Base-by-base conservation (phyloP, 2,113 vertebrate genomes). In the Megalops atlanticus region DNA sequence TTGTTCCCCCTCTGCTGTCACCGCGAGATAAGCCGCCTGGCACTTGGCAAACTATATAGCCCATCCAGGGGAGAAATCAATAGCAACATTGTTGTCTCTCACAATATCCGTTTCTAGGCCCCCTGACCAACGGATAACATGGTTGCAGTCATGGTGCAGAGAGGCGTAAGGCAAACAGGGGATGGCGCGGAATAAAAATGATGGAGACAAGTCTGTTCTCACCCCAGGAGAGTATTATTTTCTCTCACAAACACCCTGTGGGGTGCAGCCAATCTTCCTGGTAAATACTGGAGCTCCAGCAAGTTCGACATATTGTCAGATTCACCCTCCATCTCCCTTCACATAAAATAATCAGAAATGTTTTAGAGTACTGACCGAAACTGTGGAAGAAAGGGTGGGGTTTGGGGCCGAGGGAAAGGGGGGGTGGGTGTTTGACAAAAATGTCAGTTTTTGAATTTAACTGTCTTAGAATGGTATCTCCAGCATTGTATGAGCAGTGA, bases 21-120 rank as follows among this genome's bases (percentile, higher is more conserved):
- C 41, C 38, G 33, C 10, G 80, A 76, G 39, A 81, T 68, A 81
- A 36, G 49, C 54, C 31, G 80, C 49, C 80, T 68, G 73, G 40
- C 74, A 76, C 73, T 76, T 75, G 58, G 74, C 38, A 21, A 81
- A 76, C 39, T 41, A 73, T 76, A 43, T 58, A 70, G 52, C 54
- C 74, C 74, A 33, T 69, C 40, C 38, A 76, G 80, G 64, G 80
- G 39, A 75, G 31, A 70, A 81, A 81, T 81, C 58, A 69, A 81
- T 69, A 70, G 54, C 43, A 81, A 76, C 21, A 14, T 70, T 11
- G 4, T 36, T 76, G 58, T 77, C 80, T 76, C 64, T 70, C 58
- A 77, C 74, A 76, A 81, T 81, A 81, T 81, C 47, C 71, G 43
- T 81, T 69, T 69, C 52, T 58, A 76, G 49, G 49, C 76, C 58